Percentiles rank a stretch among this genome's conserved stretches.
These are phyloP conservation scores for Silurus asotus DNA, from an alignment of 2,113 vertebrate genomes.

Conservation along the genomic window DNA sequence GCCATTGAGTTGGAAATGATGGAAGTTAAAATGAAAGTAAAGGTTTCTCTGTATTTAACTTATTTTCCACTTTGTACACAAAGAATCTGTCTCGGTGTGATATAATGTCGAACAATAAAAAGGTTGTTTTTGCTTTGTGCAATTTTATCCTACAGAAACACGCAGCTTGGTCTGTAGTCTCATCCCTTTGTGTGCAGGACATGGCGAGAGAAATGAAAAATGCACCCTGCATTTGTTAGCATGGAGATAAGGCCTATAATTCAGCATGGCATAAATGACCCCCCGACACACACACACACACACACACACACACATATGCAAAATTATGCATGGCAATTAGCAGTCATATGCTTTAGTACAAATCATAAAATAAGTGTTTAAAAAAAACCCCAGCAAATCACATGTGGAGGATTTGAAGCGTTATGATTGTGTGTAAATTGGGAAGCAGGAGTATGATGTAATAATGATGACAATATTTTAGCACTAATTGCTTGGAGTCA, in stretches of 20 bases:
- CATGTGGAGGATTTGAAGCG: not conserved
- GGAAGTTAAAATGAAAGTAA: no score
- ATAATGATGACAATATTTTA: not conserved
- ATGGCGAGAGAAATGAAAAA: constrained; percentile 36
- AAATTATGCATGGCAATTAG: constrained; percentile 60
- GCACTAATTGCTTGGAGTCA: not conserved
- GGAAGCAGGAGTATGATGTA: not conserved
- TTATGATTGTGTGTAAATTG: not conserved
- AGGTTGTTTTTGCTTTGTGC: not conserved
- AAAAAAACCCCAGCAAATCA: not conserved
- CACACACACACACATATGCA: not conserved
- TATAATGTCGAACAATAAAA: not conserved
- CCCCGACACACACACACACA: constrained; percentile 23
- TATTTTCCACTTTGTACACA: not conserved
- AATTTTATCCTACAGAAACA: not conserved
- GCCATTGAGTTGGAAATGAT: no score
- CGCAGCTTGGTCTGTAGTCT: not conserved
- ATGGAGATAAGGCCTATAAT: constrained; percentile 49
- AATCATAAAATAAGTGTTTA: constrained; percentile 32
- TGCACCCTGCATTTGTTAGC: constrained; percentile 53
- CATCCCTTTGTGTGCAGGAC: constrained; percentile 8
- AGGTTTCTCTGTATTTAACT: no score
- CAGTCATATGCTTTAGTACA: constrained; percentile 28
- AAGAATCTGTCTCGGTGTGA: not conserved
- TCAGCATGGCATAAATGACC: constrained; percentile 51